These are phyloP conservation scores for Perca fluviatilis DNA, from an alignment of 2,113 vertebrate species.

Conservation along the genomic window DNA sequence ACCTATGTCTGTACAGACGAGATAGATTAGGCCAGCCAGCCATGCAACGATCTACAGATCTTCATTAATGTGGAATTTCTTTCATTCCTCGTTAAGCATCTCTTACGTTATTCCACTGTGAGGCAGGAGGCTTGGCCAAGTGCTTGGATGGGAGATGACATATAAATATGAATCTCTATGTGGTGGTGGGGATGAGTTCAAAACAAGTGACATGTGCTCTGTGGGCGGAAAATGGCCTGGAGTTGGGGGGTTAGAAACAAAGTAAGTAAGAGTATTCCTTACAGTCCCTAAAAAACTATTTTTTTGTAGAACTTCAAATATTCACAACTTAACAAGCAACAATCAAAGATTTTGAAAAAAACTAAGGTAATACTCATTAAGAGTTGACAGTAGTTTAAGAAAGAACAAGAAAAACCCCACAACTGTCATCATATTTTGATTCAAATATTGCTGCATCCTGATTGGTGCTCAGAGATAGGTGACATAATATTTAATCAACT, in stretches of 20 bases:
- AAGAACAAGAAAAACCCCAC: not conserved
- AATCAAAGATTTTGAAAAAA: not conserved
- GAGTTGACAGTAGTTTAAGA: not conserved
- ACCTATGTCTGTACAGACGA: slow-evolving; percentile 19
- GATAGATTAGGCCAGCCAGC: slow-evolving; percentile 39
- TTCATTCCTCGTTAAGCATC: slow-evolving; percentile 42
- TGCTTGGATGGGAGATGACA: slow-evolving; percentile 28
- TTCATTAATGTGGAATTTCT: slow-evolving; percentile 53
- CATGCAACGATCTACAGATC: slow-evolving; percentile 48
- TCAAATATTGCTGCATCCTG: not conserved
- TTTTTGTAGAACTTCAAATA: not conserved
- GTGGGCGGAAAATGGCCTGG: not conserved
- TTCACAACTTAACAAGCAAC: not conserved
- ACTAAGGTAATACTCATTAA: not conserved
- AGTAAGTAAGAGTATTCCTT: not conserved
- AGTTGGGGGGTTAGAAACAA: not conserved
- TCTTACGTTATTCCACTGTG: slow-evolving; percentile 9
- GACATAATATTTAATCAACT: too few species aligned
- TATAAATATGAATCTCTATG: slow-evolving; percentile 26
- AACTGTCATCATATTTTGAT: not conserved
- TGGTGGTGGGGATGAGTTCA: slow-evolving; percentile 9
- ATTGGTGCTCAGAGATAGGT: too few species aligned
- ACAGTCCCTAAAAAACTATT: not conserved
- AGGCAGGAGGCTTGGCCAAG: not conserved
- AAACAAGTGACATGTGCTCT: slow-evolving; percentile 1